Conservation (phyloP, 2,113 vertebrate species). For the Trogon surrucura region DNA sequence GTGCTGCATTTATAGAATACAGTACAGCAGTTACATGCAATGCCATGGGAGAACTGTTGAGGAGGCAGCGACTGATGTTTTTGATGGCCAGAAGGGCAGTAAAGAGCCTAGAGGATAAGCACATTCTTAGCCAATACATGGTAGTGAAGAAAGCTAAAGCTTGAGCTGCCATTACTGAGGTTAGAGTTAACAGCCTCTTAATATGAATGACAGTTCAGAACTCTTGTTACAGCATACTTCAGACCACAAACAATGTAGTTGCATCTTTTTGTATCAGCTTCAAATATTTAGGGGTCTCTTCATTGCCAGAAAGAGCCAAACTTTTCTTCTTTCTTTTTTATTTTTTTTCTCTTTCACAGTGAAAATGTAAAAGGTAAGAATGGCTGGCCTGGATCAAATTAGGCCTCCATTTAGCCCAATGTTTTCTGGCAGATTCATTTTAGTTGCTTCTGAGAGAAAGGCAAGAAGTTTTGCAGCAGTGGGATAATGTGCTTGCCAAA, state of each 20-base stretch:
- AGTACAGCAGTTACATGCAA: not conserved
- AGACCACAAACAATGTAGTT: not conserved
- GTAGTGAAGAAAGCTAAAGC: not conserved
- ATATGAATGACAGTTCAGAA: not conserved
- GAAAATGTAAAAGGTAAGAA: conserved; percentile 29
- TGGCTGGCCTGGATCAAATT: conserved; percentile 13
- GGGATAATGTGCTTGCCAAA: conserved; percentile 11
- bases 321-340: not conserved
- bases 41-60: not conserved
- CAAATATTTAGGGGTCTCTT: not conserved
- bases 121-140: not conserved
- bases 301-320: not conserved
- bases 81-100: not conserved
- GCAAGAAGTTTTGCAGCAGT: conserved; percentile 27
- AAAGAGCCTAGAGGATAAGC: not conserved
- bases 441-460: not conserved
- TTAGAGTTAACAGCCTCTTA: not conserved
- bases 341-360: not conserved
- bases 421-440: not conserved
- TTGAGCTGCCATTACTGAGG: not conserved
- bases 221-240: not conserved
- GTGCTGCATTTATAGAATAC: not conserved
- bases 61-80: not conserved
- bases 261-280: not conserved
- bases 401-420: not conserved